phyloP scores from a whole-genome alignment of 2,888 invertebrate genomes.

The Andricus curvator region DNA sequence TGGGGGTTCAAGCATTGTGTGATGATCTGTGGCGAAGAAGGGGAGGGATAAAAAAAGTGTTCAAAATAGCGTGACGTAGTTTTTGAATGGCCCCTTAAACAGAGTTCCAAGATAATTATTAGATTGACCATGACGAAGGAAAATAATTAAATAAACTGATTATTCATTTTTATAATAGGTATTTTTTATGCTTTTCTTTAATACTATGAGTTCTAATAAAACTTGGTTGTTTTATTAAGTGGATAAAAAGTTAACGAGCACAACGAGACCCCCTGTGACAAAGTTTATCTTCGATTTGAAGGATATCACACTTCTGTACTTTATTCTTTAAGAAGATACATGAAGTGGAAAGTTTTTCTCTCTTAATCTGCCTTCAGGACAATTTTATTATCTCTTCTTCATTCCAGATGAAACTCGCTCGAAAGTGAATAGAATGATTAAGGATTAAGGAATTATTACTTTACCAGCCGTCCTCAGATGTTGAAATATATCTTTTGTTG shows the following conservation, averaged over 20 bases:
- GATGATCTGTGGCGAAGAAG: no score
- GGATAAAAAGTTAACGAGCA: neutral
- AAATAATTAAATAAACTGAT: neutral
- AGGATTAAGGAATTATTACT: neutral
- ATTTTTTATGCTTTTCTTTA: neutral
- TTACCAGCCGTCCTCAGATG: neutral
- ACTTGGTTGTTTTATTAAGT: neutral
- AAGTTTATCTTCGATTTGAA: neutral
- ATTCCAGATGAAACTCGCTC: neutral
- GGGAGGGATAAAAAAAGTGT: no score
- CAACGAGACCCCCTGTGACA: neutral
- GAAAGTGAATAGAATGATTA: neutral
- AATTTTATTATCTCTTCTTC: neutral
- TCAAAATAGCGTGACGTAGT: no score
- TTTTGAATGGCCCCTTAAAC: no score
- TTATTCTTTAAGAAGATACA: neutral
- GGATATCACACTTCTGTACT: neutral
- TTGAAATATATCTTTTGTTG: neutral
- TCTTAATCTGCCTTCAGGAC: no score
- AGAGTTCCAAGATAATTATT: no score
- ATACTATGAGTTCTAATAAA: neutral
- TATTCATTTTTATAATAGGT: neutral
- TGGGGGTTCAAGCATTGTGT: no score
- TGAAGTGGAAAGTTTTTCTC: neutral
- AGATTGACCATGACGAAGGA: no score